A percentile compares a stretch with the other conserved stretches of the same genome.
These are phyloP conservation scores for Antrozous pallidus DNA, from an alignment of 2,797 vertebrate species.

Conservation along the genomic window DNA sequence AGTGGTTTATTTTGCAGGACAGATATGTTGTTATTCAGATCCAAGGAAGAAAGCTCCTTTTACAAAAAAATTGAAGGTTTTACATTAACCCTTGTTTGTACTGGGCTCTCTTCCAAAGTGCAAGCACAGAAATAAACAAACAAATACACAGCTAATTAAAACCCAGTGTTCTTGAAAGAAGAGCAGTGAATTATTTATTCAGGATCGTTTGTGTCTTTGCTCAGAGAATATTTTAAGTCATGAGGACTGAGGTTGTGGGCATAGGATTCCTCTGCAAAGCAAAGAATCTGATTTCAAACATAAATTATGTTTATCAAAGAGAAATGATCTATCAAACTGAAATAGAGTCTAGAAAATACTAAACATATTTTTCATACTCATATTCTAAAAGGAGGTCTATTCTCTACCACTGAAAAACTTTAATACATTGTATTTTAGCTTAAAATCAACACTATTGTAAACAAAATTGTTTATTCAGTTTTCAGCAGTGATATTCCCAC, in stretches of 20 bases:
- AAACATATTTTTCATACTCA: background rate
- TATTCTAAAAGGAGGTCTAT: conserved; percentile 6
- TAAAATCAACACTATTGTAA: background rate
- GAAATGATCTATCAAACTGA: conserved; percentile 33
- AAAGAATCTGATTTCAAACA: conserved; percentile 53
- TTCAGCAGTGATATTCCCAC: background rate
- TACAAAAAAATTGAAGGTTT: conserved; percentile 41
- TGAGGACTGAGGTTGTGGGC: background rate
- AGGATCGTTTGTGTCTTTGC: conserved; percentile 17
- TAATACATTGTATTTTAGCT: background rate
- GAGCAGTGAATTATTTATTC: conserved; percentile 37
- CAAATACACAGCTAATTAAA: conserved; percentile 62
- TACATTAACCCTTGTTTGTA: conserved; percentile 66
- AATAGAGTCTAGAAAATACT: background rate
- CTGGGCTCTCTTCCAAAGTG: conserved; percentile 48
- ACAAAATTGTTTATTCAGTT: conserved; percentile 4
- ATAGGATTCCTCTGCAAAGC: background rate
- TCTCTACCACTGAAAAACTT: background rate
- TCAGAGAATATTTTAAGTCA: conserved; percentile 50
- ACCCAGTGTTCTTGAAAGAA: conserved; percentile 36
- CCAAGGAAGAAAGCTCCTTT: conserved; percentile 51
- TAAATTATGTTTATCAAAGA: conserved; percentile 45
- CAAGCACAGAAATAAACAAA: conserved; percentile 59
- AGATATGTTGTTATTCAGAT: conserved; percentile 65
- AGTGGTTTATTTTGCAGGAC: conserved; percentile 70